Percentiles rank a stretch among this genome's conserved stretches.
phyloP scores from a whole-genome alignment of 2,797 vertebrate genomes.

The Decapterus maruadsi region DNA sequence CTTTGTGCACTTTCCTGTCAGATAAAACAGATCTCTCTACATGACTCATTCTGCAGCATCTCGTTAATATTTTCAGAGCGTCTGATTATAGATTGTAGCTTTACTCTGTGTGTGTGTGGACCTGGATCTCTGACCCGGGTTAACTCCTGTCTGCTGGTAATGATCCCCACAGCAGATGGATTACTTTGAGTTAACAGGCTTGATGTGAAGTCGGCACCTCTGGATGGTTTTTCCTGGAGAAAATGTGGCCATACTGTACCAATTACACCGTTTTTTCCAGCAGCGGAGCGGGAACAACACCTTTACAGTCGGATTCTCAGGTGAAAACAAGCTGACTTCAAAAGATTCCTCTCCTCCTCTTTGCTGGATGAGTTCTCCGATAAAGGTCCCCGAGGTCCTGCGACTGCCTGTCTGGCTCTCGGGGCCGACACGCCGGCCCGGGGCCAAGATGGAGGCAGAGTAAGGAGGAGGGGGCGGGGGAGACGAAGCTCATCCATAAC shows the following conservation, averaged over 20 bases:
- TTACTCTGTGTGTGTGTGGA: not conserved
- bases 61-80: not conserved
- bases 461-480: not conserved
- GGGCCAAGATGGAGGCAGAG: not conserved
- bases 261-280: conserved; percentile 4
- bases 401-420: not conserved
- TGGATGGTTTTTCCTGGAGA: not conserved
- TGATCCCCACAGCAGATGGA: conserved; percentile 28
- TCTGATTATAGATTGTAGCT: not conserved
- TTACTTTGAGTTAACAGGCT: conserved; percentile 25
- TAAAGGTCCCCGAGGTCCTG: not conserved
- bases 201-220: not conserved
- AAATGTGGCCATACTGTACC: not conserved
- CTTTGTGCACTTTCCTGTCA: no score
- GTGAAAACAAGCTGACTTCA: conserved; percentile 19
- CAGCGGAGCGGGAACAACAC: conserved; percentile 3
- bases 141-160: not conserved
- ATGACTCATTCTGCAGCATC: not conserved
- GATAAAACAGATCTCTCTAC: not conserved
- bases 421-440: not conserved
- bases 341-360: conserved; percentile 4
- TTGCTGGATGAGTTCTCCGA: not conserved
- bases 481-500: conserved; percentile 66
- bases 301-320: not conserved
- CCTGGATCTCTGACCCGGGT: conserved; percentile 6